Evolutionary conservation across 2,888 invertebrate genomes (phyloP), one percentile per base, ranked within the genome.

Genomic region (Phymatocera aterrima): DNA sequence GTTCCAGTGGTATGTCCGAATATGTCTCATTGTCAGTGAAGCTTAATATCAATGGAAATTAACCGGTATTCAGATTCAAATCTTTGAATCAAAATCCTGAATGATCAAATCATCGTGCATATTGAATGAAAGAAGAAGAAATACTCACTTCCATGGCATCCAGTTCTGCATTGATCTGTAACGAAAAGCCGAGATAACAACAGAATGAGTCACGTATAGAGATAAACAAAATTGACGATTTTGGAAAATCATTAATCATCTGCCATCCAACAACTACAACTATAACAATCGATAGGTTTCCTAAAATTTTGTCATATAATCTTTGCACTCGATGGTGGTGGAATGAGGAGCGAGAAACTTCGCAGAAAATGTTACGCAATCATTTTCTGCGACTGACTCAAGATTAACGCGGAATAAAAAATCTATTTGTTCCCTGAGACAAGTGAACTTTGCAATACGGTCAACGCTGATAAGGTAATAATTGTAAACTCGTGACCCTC

Each of bases 71-170:
- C 12, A 40, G 40, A 10, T 40, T 40, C 40, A 40, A 40, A 40
- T 6, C 40, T 40, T 40, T 40, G 40, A 40, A 40, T 12, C 40
- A 3, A 12, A 40, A 40, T 40, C 3, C 40, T 3, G 12, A 40
- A n/a, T n/a, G n/a, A n/a, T n/a, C n/a, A n/a, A n/a, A n/a, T n/a
- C n/a, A n/a, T n/a, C n/a, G n/a, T 40, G 40, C 40, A 5, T 8
- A 40, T 40, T 40, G 40, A 4, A 40, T 40, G 40, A 4, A 40
- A 40, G 40, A 5, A 40, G 40, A 40, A 18, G 1, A 34, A 37
- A 37, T 82, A 90, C 91, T 91, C 86, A 92, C 92, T 88, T 88
- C 92, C 92, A 87, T 90, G 91, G 82, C 93, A 93, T 84, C 93
- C 93, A 51, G 89, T 87, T 79, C 88, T 87, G 84, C 93, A 93